phyloP scores from a whole-genome alignment of 2,888 invertebrate species.

The Yponomeuta sedellus region DNA sequence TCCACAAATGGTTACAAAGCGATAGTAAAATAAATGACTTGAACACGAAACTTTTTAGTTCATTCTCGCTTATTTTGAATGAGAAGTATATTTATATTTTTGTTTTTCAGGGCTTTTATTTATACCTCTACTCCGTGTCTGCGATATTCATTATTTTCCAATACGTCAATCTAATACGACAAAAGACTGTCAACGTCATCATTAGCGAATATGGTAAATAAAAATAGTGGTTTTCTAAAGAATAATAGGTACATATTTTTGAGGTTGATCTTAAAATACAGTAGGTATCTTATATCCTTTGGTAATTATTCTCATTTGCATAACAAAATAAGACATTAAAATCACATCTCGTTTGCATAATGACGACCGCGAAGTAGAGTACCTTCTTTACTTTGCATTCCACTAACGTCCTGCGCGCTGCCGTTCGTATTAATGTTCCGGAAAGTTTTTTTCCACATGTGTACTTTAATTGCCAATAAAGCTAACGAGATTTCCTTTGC shows the following conservation, averaged over 20 bases:
- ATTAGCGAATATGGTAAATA: slow-evolving; percentile 63
- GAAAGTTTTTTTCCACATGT: slow-evolving; percentile 39
- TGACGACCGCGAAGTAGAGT: slow-evolving; percentile 61
- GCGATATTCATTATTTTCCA: slow-evolving; percentile 85
- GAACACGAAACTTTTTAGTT: too few relatives aligned
- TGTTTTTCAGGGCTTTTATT: slow-evolving; percentile 84
- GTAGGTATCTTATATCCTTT: slow-evolving; percentile 19
- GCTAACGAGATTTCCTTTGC: slow-evolving; percentile 4
- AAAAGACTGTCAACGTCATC: slow-evolving; percentile 78
- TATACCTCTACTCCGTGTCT: slow-evolving; percentile 87
- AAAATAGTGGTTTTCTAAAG: slow-evolving; percentile 27
- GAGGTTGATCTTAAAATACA: slow-evolving; percentile 16
- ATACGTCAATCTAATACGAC: slow-evolving; percentile 80
- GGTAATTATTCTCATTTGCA: slow-evolving; percentile 67
- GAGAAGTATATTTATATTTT: too few relatives aligned
- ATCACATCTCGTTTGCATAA: slow-evolving; percentile 74
- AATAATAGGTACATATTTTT: slow-evolving; percentile 26
- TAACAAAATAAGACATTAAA: slow-evolving; percentile 74
- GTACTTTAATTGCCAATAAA: slow-evolving; percentile 34
- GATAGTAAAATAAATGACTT: too few relatives aligned
- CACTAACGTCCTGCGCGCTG: slow-evolving; percentile 46
- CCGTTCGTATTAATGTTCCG: slow-evolving; percentile 52
- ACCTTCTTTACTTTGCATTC: slow-evolving; percentile 64
- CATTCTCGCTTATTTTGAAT: too few relatives aligned
- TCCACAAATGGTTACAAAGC: too few relatives aligned